Percentiles rank a stretch among this genome's conserved stretches.
Conservation (phyloP, 2,888 invertebrate genomes). For the Alloscopus bannaensis region DNA sequence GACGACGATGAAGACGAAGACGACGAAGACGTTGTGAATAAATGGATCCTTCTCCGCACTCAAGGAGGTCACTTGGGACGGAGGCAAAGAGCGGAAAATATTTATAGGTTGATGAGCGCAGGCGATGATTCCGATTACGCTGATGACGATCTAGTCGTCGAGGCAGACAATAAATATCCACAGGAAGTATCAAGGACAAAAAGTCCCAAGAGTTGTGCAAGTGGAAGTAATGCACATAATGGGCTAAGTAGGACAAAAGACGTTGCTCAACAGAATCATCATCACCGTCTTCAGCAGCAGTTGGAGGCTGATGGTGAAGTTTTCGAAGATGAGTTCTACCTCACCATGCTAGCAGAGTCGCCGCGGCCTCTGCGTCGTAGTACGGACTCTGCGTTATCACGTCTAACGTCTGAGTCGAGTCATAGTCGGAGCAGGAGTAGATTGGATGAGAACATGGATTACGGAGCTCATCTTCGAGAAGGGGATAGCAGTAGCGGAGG, state of each 20-base stretch:
- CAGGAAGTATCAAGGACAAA: slow-evolving; percentile 29
- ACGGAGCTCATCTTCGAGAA: slow-evolving; percentile 27
- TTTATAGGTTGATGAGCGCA: slow-evolving; percentile 68
- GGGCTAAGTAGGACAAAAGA: slow-evolving; percentile 16
- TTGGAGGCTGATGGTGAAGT: slow-evolving; percentile 64
- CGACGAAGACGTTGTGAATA: slow-evolving; percentile 60
- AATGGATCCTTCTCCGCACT: slow-evolving; percentile 67
- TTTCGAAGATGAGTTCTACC: slow-evolving; percentile 71
- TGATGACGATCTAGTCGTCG: slow-evolving; percentile 39
- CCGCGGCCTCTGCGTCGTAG: slow-evolving; percentile 68
- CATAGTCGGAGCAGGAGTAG: slow-evolving; percentile 62
- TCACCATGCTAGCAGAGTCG: slow-evolving; percentile 69
- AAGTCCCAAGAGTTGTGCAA: slow-evolving; percentile 19
- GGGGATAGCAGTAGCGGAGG: slow-evolving; percentile 31
- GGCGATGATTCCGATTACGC: slow-evolving; percentile 68
- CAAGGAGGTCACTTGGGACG: slow-evolving; percentile 61
- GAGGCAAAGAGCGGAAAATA: slow-evolving; percentile 69
- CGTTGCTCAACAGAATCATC: slow-evolving; percentile 9
- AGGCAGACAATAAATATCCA: slow-evolving; percentile 22
- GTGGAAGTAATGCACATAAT: slow-evolving; percentile 8
- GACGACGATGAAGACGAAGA: slow-evolving; percentile 51
- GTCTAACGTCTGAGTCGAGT: slow-evolving; percentile 68
- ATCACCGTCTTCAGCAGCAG: neutral
- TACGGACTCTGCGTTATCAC: slow-evolving; percentile 69
- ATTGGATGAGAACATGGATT: slow-evolving; percentile 61